Evolutionary conservation across 2,888 invertebrate species (phyloP).

Genomic region (Oligia strigilis): DNA sequence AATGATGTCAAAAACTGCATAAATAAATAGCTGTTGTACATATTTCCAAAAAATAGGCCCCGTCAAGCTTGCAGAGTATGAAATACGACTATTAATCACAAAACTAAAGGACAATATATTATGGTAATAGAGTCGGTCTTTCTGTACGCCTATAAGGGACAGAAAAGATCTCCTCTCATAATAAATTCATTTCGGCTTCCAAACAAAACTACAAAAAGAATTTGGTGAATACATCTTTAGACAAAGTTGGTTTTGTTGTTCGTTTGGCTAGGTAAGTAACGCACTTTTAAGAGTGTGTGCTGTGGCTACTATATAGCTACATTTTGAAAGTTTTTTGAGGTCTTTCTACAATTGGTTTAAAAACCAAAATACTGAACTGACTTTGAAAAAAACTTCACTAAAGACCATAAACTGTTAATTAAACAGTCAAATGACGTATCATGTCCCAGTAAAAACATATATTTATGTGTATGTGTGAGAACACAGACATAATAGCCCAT

Average conservation of each 20-base stretch:
- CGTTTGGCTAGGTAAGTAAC: constrained; percentile 28
- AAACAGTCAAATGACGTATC: neutral
- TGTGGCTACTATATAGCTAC: neutral
- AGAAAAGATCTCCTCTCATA: constrained; percentile 67
- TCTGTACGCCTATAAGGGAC: constrained; percentile 62
- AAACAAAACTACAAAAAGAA: constrained; percentile 67
- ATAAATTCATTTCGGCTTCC: constrained; percentile 70
- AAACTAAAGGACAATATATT: constrained; percentile 68
- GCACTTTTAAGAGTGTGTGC: neutral
- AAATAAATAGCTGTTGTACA: constrained; percentile 35
- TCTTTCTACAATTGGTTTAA: neutral
- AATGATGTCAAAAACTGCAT: constrained; percentile 53
- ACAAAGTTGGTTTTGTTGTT: constrained; percentile 61
- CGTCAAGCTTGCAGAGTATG: constrained; percentile 59
- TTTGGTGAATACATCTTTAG: constrained; percentile 65
- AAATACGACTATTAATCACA: constrained; percentile 70
- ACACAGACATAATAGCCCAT: constrained; percentile 31
- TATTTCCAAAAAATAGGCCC: constrained; percentile 22
- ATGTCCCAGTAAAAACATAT: constrained; percentile 4
- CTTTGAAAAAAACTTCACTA: neutral
- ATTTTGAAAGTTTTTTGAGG: neutral
- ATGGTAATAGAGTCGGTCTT: constrained; percentile 70
- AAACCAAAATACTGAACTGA: too few species aligned
- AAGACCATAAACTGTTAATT: neutral
- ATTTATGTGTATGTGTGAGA: constrained; percentile 24